Evolutionary conservation across 1,140 invertebrate species (phyloP).

Genomic region (Pararge aegeria): DNA sequence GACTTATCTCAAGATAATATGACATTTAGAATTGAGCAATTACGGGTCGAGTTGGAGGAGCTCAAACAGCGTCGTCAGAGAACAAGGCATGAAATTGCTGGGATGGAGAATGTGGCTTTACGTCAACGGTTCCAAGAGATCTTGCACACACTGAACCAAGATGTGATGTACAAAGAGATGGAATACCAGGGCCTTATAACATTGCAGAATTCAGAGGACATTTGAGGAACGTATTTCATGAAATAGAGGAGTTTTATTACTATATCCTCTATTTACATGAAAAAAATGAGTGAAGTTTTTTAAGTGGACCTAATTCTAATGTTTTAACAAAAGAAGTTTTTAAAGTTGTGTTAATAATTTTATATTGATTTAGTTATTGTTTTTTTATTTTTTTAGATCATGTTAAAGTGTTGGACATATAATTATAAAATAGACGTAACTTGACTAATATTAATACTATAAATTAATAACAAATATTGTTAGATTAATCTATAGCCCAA

Average conservation of each 20-base stretch:
- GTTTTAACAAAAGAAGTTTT: not conserved
- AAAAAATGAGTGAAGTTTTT: not conserved
- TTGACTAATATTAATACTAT: no score
- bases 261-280: not conserved
- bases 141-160: slow-evolving; percentile 87
- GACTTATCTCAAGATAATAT: slow-evolving; percentile 76
- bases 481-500: no score
- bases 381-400: no score
- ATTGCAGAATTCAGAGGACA: slow-evolving; percentile 64
- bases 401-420: no score
- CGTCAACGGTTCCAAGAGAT: slow-evolving; percentile 90
- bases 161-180: slow-evolving; percentile 90
- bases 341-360: no score
- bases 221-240: slow-evolving; percentile 65
- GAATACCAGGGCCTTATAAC: slow-evolving; percentile 78
- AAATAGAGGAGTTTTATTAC: slow-evolving; percentile 8
- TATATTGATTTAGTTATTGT: no score
- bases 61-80: slow-evolving; percentile 85
- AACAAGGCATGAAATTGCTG: slow-evolving; percentile 90
- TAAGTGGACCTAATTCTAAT: not conserved
- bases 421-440: no score
- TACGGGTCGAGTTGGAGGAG: slow-evolving; percentile 86
- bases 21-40: slow-evolving; percentile 78
- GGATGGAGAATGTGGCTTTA: slow-evolving; percentile 92
- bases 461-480: no score